Base-by-base conservation (phyloP, 2,113 vertebrate species). In the Ivindomyrus marchei region DNA sequence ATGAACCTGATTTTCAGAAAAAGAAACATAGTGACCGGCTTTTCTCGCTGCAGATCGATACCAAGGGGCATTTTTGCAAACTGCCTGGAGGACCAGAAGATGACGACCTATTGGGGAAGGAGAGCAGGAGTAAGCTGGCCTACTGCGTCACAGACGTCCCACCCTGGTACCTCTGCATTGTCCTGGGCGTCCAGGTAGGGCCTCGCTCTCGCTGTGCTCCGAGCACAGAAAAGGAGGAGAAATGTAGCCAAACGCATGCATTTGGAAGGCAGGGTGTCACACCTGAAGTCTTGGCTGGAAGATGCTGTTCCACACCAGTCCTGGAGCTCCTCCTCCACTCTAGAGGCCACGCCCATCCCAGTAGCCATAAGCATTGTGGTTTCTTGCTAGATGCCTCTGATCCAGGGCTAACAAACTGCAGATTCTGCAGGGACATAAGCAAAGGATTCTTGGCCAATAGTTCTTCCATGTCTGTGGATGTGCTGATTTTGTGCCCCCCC, bases 101-200 rank as follows among this genome's bases (percentile, higher is more conserved):
- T 8, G 70, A 70, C 45, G 91, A 89, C 8, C 17, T 91, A 17
- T 93, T 93, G 2, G 15, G 42, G 0, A 90, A 88, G 9, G 90
- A 56, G 15, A 92, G 92, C 13, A 50, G 4, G 31, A 93, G 92
- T 90, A 96, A 94, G 39, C 93, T 98, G 45, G 96, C 94, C 4
- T 99, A 98, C 15, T 91, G 94, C 1, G 90, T 99, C 77, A 97
- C 96, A 0, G 98, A 99, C 0, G 92, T 95, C 2, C 98, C 98
- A 2, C 98, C 98, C 0, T 99, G 97, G 98, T 96, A 99, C 92
- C 95, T 99, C 83, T 99, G 98, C 93, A 96, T 99, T 93, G 93
- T 99, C 89, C 91, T 99, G 87, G 98, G 98, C 58, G 96, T 98
- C 93, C 98, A 99, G 97, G 98, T 97, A 92, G 47, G 89, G 50